phyloP scores from a whole-genome alignment of 1,140 invertebrate genomes.

The Sinonovacula constricta region DNA sequence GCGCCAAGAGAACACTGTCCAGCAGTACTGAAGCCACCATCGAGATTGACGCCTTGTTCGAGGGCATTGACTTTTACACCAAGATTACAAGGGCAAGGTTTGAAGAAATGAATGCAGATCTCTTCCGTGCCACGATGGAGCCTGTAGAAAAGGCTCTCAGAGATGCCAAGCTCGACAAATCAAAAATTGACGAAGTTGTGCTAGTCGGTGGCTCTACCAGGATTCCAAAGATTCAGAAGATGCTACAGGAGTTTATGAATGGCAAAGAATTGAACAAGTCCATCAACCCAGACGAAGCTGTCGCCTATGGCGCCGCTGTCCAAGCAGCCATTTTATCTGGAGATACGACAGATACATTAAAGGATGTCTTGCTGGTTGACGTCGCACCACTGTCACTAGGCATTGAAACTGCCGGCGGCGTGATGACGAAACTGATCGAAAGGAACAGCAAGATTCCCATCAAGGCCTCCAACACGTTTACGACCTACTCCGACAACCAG shows the following conservation, averaged over 20 bases:
- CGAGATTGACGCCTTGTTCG: no score
- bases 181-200: conserved; percentile 97
- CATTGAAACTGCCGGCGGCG: conserved; percentile 83
- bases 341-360: conserved; percentile 63
- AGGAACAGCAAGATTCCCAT: no score
- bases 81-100: conserved; percentile 87
- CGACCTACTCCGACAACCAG: no score
- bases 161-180: no score
- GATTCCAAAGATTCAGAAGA: conserved; percentile 98
- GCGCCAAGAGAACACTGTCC: no score
- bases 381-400: conserved; percentile 76
- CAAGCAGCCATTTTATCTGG: no score
- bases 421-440: conserved; percentile 78
- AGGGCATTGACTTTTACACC: no score
- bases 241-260: conserved; percentile 93
- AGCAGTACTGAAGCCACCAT: no score
- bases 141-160: no score
- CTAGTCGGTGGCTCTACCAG: conserved; percentile 98
- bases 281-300: no score
- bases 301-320: conserved; percentile 85
- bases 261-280: conserved; percentile 96
- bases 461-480: conserved; percentile 74
- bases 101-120: conserved; percentile 88
- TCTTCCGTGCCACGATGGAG: conserved; percentile 92
- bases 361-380: conserved; percentile 74